Evolutionary conservation across 2,888 invertebrate species (phyloP), one percentile per base, ranked within the genome.

Genomic region (Ectemnius continuus): DNA sequence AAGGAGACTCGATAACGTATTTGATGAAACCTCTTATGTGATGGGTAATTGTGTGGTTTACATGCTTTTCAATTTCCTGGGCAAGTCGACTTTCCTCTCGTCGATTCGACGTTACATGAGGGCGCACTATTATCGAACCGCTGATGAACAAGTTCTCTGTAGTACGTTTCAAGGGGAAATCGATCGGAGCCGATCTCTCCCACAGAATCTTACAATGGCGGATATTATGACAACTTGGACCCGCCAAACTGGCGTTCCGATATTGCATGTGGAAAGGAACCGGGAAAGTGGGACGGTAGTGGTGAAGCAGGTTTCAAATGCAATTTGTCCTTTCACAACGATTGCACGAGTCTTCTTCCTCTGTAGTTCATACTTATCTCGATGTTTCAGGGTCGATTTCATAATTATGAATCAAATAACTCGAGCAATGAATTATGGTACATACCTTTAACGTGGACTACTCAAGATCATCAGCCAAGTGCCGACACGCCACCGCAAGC

Each of bases 11-110:
- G 90, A 92, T 46, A 93, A 95, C 85, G 93, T 94, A 60, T 96
- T 96, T 86, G 95, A 96, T 88, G 91, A 92, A 6, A 94, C 95
- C 67, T 94, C 95, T n/a, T 96, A 96, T 87, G 92, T 93, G 26
- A 96, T 96, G 91, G 94, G 91, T 87, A 84, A 70, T 0, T 93
- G 94, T 5, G 91, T 96, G 2, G 92, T 96, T 72, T 91, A 94
- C 76, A 96, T 96, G 96, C 93, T 96, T 91, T 92, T 93, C 80
- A 92, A 94, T 76, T 94, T 95, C 85, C 91, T 96, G 13, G 95
- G 95, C 0, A 93, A 94, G 81, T 91, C 91, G 26, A 92, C 92
- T 0, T 94, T 94, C 87, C 92, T 92, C 65, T 85, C 88, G 13
- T 93, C 93, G 4, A 88, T 94, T 1, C 91, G 91, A 36, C 92